Conservation (phyloP, 1,140 invertebrate species). For the Drosophila virilis region DNA sequence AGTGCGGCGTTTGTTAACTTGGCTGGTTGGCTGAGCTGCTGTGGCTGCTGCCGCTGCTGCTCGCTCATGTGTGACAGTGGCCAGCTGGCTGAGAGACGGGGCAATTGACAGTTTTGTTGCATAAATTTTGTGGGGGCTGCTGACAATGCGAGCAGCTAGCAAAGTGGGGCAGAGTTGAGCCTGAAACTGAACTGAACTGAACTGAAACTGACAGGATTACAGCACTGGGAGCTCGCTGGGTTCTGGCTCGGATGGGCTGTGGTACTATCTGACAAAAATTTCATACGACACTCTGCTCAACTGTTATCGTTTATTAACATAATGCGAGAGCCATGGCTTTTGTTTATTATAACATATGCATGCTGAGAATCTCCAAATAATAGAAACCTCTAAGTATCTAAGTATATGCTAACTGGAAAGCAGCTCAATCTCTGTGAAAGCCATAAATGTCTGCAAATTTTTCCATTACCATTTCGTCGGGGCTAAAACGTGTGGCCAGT, state of each 20-base stretch:
- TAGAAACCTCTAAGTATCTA: too few species aligned
- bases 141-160: conserved; percentile 19
- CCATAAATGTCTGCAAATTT: background rate
- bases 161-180: background rate
- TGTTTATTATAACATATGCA: background rate
- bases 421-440: background rate
- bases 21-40: conserved; percentile 31
- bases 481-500: conserved; percentile 38
- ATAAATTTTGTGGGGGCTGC: conserved; percentile 43
- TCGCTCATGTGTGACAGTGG: conserved; percentile 54
- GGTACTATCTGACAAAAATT: conserved; percentile 29
- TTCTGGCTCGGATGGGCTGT: background rate
- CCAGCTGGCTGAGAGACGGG: conserved; percentile 42
- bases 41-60: background rate
- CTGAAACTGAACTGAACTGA: background rate
- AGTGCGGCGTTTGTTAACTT: conserved; percentile 36
- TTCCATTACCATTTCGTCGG: background rate
- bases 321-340: conserved; percentile 23
- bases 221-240: background rate
- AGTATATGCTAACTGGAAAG: background rate
- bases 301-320: conserved; percentile 31
- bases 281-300: conserved; percentile 30
- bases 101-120: conserved; percentile 54
- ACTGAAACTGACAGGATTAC: conserved; percentile 46
- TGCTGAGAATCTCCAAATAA: background rate